Base-by-base conservation (phyloP, 64 coral and sea anemone genomes). In the Astreopora myriophthalma region DNA sequence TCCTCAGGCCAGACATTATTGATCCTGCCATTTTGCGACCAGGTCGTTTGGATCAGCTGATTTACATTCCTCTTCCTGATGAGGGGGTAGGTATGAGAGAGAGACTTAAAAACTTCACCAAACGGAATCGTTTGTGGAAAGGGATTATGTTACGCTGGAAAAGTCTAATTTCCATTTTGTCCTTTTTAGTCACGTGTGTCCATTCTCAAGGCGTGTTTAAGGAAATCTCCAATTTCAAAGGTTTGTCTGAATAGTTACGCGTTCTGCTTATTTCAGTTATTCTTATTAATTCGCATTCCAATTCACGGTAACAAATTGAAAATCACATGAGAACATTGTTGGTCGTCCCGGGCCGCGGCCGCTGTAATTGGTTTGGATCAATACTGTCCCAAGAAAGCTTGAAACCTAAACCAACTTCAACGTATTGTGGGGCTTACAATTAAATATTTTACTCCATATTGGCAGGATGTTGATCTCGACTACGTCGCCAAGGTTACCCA, bases 61-160 rank as follows among this genome's bases (percentile, higher is more conserved):
- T 99, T 23, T 99, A 99, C 55, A 99, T 99, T 68, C 97, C 97
- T 37, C 94, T 99, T 70, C 97, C 97, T 84, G 97, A 99, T 93
- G 97, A 99, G 9, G 65, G 33, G 8, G 97, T 99, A 3, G 93
- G 95, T 93, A 14, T 4, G 33, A 34, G 49, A 73, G 2, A 34
- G 25, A 76, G 2, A 17, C 24, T 17, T 71, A 13, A 62, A 5
- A 71, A 71, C 35, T 14, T 19, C 51, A 55, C 51, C n/a, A n/a
- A n/a, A n/a, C n/a, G n/a, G n/a, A n/a, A n/a, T n/a, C n/a, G n/a
- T n/a, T n/a, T n/a, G n/a, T n/a, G n/a, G n/a, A n/a, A 16, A 14
- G 13, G 16, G 51, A 1, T 55, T 55, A 3, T 16, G 10, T 55
- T 55, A 13, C 0, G 13, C 10, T 13, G 51, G 51, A 14, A 55